phyloP scores from a whole-genome alignment of 2,797 vertebrate species.

The Caiman crocodilus region DNA sequence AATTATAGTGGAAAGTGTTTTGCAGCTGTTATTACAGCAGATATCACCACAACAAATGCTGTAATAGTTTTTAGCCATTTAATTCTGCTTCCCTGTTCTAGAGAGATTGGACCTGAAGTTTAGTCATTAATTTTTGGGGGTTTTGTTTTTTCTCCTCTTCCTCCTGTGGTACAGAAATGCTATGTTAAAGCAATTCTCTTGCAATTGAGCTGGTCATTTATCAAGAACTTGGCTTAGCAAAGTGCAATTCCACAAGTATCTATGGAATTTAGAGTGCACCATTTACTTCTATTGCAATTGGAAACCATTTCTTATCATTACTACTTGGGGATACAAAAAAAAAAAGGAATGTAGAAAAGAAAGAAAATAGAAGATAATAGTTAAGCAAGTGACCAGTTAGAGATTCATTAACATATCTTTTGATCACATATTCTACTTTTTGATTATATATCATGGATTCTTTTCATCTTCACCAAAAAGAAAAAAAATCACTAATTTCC shows the following conservation, averaged over 20 bases:
- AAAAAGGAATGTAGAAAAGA: background rate
- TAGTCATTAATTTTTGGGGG: background rate
- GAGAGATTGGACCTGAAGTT: background rate
- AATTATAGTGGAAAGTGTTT: slow-evolving; percentile 30
- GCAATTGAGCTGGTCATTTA: background rate
- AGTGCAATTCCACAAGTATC: background rate
- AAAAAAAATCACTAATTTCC: no score
- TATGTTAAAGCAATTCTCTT: background rate
- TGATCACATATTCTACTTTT: background rate
- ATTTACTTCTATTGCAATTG: background rate
- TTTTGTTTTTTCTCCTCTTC: background rate
- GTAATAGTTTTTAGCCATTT: background rate
- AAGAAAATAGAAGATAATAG: background rate
- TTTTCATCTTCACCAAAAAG: no score
- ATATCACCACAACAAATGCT: background rate
- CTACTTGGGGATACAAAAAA: background rate
- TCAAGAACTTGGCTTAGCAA: background rate
- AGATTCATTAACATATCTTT: background rate
- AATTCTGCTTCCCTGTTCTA: background rate
- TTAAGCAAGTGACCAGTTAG: background rate
- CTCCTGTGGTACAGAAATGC: background rate
- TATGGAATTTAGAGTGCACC: background rate
- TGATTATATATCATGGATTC: no score
- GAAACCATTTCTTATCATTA: background rate
- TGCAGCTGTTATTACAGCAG: background rate